phyloP scores from a whole-genome alignment of 2,888 invertebrate genomes.

The Axea sp. region DNA sequence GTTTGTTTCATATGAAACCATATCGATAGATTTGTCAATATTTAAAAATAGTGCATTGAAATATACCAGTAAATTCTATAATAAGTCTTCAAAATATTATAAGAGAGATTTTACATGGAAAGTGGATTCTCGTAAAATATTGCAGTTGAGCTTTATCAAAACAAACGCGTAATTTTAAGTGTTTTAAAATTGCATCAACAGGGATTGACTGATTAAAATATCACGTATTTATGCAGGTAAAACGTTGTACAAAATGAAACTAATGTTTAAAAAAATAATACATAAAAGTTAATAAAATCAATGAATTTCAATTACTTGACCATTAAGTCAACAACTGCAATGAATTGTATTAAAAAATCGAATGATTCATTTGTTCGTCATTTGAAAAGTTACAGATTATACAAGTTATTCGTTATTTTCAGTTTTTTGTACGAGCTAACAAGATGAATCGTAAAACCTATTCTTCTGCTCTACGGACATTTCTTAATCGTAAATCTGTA shows the following conservation, averaged over 20 bases:
- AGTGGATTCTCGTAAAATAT: too few relatives aligned
- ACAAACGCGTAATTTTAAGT: too few relatives aligned
- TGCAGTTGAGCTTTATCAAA: too few relatives aligned
- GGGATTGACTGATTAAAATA: too few relatives aligned
- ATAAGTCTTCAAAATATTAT: too few relatives aligned
- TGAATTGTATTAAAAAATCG: slow-evolving; percentile 1
- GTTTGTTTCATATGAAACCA: too few relatives aligned
- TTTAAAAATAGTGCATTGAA: too few relatives aligned
- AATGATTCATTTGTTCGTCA: slow-evolving; percentile 22
- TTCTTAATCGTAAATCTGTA: slow-evolving; percentile 27
- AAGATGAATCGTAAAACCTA: slow-evolving; percentile 34
- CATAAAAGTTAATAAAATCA: slow-evolving; percentile 1
- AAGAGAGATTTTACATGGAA: too few relatives aligned
- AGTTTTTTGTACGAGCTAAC: slow-evolving; percentile 28
- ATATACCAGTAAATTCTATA: too few relatives aligned
- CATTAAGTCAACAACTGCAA: slow-evolving; percentile 2
- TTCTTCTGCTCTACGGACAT: slow-evolving; percentile 47
- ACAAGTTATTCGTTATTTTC: slow-evolving; percentile 29
- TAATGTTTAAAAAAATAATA: background rate
- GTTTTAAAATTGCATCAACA: too few relatives aligned
- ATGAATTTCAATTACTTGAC: slow-evolving; percentile 9
- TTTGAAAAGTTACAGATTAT: slow-evolving; percentile 30
- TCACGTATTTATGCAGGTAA: slow-evolving; percentile 18
- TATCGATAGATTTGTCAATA: too few relatives aligned
- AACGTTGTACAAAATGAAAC: slow-evolving; percentile 8